Conservation (phyloP, 92 coral and sea anemone genomes). For the Porites evermanni region DNA sequence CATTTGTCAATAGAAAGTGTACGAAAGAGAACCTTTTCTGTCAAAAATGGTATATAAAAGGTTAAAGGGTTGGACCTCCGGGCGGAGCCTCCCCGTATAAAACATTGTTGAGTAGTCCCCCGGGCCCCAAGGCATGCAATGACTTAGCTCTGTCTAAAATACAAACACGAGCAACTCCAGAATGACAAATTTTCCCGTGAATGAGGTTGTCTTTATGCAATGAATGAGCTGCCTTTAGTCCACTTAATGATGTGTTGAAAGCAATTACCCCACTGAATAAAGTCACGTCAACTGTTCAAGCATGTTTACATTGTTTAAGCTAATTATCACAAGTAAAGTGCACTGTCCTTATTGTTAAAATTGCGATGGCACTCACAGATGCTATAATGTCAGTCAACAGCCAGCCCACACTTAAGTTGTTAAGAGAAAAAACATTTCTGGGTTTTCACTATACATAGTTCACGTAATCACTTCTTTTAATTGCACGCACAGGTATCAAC, state of each 20-base stretch:
- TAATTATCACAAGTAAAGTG: constrained; percentile 9
- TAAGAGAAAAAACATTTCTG: too few relatives aligned
- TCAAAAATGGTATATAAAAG: too few relatives aligned
- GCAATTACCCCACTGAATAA: neutral
- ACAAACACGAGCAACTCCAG: neutral
- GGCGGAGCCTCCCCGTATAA: too few relatives aligned
- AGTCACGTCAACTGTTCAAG: neutral
- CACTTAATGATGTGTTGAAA: constrained; percentile 8
- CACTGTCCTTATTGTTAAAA: neutral
- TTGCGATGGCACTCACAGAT: neutral
- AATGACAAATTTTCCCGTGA: neutral
- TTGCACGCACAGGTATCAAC: too few relatives aligned
- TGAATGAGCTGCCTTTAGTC: constrained; percentile 2
- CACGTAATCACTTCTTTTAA: too few relatives aligned
- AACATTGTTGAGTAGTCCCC: neutral
- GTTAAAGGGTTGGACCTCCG: too few relatives aligned
- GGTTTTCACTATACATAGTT: too few relatives aligned
- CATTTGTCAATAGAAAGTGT: too few relatives aligned
- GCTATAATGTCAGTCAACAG: too few relatives aligned
- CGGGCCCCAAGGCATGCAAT: neutral
- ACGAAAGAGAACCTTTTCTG: too few relatives aligned
- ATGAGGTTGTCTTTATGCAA: neutral
- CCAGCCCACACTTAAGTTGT: too few relatives aligned
- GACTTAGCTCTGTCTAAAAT: neutral
- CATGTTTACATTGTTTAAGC: neutral